Percentiles rank a stretch among this genome's conserved stretches.
Evolutionary conservation across 2,888 invertebrate genomes (phyloP).

Genomic region (Malacosoma neustria): DNA sequence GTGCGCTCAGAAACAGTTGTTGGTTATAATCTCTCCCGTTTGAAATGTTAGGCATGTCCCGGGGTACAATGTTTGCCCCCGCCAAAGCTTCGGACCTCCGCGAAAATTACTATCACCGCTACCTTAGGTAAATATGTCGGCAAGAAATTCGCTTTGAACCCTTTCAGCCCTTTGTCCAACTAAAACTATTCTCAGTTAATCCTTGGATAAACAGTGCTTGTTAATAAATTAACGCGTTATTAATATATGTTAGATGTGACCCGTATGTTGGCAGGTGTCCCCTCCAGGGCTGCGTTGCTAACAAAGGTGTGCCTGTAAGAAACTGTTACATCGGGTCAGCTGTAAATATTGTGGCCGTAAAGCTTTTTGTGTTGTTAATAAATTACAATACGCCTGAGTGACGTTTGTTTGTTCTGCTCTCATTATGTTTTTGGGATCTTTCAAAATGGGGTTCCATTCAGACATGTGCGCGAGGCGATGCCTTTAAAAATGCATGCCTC

Average conservation of each 20-base stretch:
- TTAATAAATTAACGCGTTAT: conserved; percentile 74
- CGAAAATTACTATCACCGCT: conserved; percentile 73
- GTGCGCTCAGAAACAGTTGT: conserved; percentile 33
- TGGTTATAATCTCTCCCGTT: conserved; percentile 30
- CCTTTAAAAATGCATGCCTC: not conserved
- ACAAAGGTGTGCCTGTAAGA: conserved; percentile 62
- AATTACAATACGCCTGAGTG: conserved; percentile 41
- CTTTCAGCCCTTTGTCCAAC: conserved; percentile 70
- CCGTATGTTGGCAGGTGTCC: conserved; percentile 64
- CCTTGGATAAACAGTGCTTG: conserved; percentile 72
- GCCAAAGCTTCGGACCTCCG: conserved; percentile 60
- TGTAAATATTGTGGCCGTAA: conserved; percentile 61
- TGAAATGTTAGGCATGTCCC: conserved; percentile 49
- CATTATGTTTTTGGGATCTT: conserved; percentile 21
- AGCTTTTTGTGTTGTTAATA: conserved; percentile 58
- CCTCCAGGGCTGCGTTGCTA: conserved; percentile 51
- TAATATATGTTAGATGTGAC: conserved; percentile 70
- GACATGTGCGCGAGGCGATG: not conserved
- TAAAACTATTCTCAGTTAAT: conserved; percentile 74
- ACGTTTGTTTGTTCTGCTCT: conserved; percentile 44
- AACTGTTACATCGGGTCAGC: conserved; percentile 54
- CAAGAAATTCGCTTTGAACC: conserved; percentile 75
- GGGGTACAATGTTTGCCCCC: conserved; percentile 35
- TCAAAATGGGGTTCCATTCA: not conserved
- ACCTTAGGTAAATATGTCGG: conserved; percentile 73